phyloP scores from a whole-genome alignment of 2,797 vertebrate genomes.

The Monodelphis domestica region DNA sequence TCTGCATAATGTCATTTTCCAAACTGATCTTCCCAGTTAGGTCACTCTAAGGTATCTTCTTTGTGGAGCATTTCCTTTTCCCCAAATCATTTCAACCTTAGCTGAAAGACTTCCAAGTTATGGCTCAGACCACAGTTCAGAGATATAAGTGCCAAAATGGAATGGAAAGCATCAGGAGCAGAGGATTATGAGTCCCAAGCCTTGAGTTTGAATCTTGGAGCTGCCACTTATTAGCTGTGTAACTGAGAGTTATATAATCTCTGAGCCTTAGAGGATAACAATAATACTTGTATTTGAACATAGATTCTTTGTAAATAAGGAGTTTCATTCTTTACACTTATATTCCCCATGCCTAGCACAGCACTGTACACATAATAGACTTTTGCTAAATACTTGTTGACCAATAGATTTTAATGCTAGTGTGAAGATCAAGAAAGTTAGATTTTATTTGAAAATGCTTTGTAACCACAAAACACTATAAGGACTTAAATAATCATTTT shows the following conservation, averaged over 20 bases:
- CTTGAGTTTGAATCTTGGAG: background rate
- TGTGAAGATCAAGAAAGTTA: background rate
- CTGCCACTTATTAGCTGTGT: background rate
- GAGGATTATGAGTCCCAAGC: background rate
- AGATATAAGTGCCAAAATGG: background rate
- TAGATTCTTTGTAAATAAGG: background rate
- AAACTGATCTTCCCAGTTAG: background rate
- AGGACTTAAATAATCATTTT: background rate
- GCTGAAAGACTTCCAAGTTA: background rate
- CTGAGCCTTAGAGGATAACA: background rate
- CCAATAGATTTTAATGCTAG: background rate
- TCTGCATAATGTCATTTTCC: background rate
- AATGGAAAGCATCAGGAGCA: background rate
- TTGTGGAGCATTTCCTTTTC: too few species aligned
- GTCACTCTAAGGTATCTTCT: background rate
- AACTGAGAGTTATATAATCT: background rate
- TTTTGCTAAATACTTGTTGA: background rate
- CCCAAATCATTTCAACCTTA: background rate
- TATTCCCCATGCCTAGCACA: background rate
- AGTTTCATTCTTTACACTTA: background rate
- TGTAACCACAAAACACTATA: background rate
- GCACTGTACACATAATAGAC: background rate
- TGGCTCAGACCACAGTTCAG: background rate
- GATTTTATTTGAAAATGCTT: background rate
- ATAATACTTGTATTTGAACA: background rate